Base-by-base conservation (phyloP, 2,113 vertebrate species). In the Stegostoma tigrinum region DNA sequence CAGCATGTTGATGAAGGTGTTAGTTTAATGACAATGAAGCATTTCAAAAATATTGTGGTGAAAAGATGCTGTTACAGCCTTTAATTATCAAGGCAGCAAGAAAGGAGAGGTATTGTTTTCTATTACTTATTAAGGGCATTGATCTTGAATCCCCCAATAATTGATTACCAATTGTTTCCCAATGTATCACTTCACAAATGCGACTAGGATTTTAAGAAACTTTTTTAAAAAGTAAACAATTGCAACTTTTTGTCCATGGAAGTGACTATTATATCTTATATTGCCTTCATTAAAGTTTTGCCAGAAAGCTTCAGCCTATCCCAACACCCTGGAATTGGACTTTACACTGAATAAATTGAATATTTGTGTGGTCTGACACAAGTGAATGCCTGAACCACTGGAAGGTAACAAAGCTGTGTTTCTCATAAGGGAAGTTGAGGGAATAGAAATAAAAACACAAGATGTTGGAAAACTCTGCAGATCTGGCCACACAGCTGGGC, bases 41-140 rank as follows among this genome's bases (percentile, higher is more conserved):
- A n/a, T 67, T 94, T 94, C 90, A 34, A 94, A 67, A 94, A 94
- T 45, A 67, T 94, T 68, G 55, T 55, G 52, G 34, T 61, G 34
- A 30, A 61, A 90, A 64, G 87, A 52, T 61, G 48, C 52, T 14
- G 5, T 64, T 90, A 52, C 52, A 61, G 52, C 52, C 87, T 30
- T 90, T 90, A 90, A 90, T 90, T 90, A 90, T 64, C 87, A 34
- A 90, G 6, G 27, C 87, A 90, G 24, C 48, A 15, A 61, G 14
- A 55, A 89, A 24, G 24, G 5, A 75, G 24, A 89, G 48, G 14
- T 12, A 61, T 55, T 89, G 52, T 61, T 12, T 90, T 19, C 87
- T 34, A 90, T 90, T 90, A 10, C 61, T 61, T 90, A 83, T 83
- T 61, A 61, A 90, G 52, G 61, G 61, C 3, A 90, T 61, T 90